Evolutionary conservation across 1,140 invertebrate species (phyloP).

Genomic region (Palaemon carinicauda): DNA sequence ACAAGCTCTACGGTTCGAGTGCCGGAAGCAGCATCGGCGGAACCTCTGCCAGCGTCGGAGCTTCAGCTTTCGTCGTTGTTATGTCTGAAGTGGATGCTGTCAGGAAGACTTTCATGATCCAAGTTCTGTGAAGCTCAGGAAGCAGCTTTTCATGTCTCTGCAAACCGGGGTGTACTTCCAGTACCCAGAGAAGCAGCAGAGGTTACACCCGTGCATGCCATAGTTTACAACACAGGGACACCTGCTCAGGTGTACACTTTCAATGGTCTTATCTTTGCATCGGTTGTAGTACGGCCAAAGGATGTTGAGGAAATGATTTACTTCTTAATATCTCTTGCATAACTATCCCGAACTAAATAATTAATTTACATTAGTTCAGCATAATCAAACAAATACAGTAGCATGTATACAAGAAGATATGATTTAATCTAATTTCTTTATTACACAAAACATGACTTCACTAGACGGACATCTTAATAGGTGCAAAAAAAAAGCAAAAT

Average conservation of each 20-base stretch:
- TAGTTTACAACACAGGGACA: neutral
- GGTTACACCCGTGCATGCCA: neutral
- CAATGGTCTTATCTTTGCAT: slow-evolving; percentile 29
- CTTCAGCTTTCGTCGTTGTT: slow-evolving; percentile 1
- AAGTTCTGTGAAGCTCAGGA: slow-evolving; percentile 29
- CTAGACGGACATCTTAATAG: too few relatives aligned
- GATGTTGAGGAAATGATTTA: too few relatives aligned
- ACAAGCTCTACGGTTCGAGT: neutral
- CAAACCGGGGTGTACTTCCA: neutral
- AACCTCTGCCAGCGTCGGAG: neutral
- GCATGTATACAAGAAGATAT: too few relatives aligned
- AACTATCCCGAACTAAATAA: too few relatives aligned
- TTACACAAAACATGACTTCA: too few relatives aligned
- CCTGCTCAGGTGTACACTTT: neutral
- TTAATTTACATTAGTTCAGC: too few relatives aligned
- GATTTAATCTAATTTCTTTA: too few relatives aligned
- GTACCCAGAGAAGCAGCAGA: neutral
- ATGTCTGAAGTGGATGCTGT: slow-evolving; percentile 23
- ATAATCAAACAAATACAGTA: too few relatives aligned
- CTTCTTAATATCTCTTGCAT: too few relatives aligned
- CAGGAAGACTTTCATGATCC: slow-evolving; percentile 18
- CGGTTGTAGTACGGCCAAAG: too few relatives aligned
- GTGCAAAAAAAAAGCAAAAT: too few relatives aligned
- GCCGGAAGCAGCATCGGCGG: neutral
- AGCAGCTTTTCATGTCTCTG: neutral